Conservation (phyloP, 2,888 invertebrate species). For the Phoenoteleia sp. region DNA sequence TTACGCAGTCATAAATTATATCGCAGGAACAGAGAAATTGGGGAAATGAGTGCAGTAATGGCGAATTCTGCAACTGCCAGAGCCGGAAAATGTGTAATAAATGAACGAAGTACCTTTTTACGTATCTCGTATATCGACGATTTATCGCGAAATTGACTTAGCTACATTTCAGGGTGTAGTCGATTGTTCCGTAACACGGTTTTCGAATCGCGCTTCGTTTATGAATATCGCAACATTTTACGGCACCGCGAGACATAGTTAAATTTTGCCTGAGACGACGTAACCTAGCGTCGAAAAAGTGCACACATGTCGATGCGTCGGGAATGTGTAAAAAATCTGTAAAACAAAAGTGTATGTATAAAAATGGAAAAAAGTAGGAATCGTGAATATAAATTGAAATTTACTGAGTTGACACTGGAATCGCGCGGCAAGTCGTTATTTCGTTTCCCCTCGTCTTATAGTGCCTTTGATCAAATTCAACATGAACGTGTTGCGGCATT, state of each 20-base stretch:
- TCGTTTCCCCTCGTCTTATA: conserved; percentile 42
- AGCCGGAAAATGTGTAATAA: conserved; percentile 64
- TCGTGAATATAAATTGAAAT: conserved; percentile 80
- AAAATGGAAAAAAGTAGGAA: conserved; percentile 33
- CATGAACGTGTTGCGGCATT: conserved; percentile 50
- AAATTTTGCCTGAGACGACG: conserved; percentile 34
- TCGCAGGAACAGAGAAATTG: conserved; percentile 65
- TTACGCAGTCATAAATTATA: conserved; percentile 68
- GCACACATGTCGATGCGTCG: neutral
- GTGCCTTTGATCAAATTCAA: conserved; percentile 55
- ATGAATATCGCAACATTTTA: conserved; percentile 69
- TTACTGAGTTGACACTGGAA: conserved; percentile 80
- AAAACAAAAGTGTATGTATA: conserved; percentile 28
- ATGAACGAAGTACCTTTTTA: conserved; percentile 70
- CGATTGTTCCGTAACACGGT: conserved; percentile 65
- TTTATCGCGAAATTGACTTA: conserved; percentile 69
- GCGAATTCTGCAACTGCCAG: conserved; percentile 61
- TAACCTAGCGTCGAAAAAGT: neutral
- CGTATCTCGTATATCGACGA: conserved; percentile 70
- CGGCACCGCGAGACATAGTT: conserved; percentile 41
- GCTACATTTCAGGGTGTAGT: conserved; percentile 58
- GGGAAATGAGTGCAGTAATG: conserved; percentile 66
- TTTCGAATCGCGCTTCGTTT: conserved; percentile 62
- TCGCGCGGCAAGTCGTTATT: conserved; percentile 77
- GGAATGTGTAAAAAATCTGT: conserved; percentile 22